Evolutionary conservation across 2,888 invertebrate species (phyloP).

Genomic region (Eupithecia inturbata): DNA sequence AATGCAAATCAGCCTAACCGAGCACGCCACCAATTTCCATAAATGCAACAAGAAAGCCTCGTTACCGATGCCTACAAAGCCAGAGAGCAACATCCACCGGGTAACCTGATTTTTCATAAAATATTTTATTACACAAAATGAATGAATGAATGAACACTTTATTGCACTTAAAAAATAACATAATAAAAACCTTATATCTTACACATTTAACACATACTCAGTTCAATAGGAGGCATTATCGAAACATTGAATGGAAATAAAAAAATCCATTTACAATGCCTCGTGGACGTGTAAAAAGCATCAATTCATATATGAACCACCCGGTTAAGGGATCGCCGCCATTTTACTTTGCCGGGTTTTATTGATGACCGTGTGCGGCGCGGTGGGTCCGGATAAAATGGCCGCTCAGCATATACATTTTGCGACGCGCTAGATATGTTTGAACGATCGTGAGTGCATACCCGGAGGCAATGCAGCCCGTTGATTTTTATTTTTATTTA

Average conservation of each 20-base stretch:
- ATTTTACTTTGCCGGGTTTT: slow-evolving; percentile 42
- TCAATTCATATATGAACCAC: slow-evolving; percentile 51
- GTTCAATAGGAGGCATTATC: too few relatives aligned
- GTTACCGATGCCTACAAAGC: slow-evolving; percentile 30
- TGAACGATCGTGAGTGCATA: slow-evolving; percentile 63
- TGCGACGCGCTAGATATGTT: slow-evolving; percentile 51
- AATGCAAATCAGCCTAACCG: background rate
- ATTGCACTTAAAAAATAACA: too few relatives aligned
- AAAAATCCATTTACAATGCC: slow-evolving; percentile 62
- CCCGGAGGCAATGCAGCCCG: slow-evolving; percentile 65
- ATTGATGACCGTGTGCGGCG: slow-evolving; percentile 37
- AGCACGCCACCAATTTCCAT: slow-evolving; percentile 9
- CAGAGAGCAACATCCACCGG: slow-evolving; percentile 13
- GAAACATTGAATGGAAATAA: slow-evolving; percentile 57
- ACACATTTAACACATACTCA: too few relatives aligned
- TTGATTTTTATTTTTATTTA: slow-evolving; percentile 69
- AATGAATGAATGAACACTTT: too few relatives aligned
- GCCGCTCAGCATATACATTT: slow-evolving; percentile 46
- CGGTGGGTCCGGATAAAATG: slow-evolving; percentile 45
- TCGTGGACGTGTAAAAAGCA: slow-evolving; percentile 56
- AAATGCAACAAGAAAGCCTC: slow-evolving; percentile 33
- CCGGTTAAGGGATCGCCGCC: slow-evolving; percentile 42
- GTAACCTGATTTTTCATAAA: slow-evolving; percentile 39
- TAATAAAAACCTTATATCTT: too few relatives aligned
- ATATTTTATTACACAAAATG: slow-evolving; percentile 58